Base-by-base conservation (phyloP, 2,888 invertebrate species). In the Zele albiditarsus region DNA sequence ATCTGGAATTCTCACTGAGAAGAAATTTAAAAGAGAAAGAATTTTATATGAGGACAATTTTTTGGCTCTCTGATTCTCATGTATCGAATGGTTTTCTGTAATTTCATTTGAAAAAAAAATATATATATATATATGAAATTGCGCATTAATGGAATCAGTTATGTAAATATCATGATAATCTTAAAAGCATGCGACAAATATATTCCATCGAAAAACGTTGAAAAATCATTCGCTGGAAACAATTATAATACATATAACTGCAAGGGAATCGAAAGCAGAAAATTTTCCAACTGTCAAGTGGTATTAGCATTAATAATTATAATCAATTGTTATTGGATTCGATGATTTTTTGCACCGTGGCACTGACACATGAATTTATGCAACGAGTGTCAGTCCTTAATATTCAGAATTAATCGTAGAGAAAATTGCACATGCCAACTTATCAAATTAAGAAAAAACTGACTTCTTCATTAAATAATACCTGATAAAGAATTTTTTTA, bases 261-360 rank as follows among this genome's bases (percentile, higher is more conserved):
- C 71, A 79, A 75, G 46, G 71, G 78, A 71, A 71, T 68, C 57
- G 76, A 70, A 69, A 78, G 60, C 71, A 75, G 60, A 72, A 69
- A 83, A 80, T 84, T 82, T 83, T 83, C 71, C 78, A 79, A 75
- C 81, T 82, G 82, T 81, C 81, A 81, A 83, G 79, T 71, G 33
- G 66, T 75, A 75, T 58, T 71, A 71, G 57, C 49, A 77, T 67
- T 74, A 77, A 77, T 77, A 79, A 73, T 72, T 78, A 79, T 84
- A 84, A 86, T 85, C 82, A 83, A 86, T 84, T 84, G 85, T 88
- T 87, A 85, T 84, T 86, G 83, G 84, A 87, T 87, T 88, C 86
- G 85, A 88, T 88, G 83, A 87, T 87, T 88, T 88, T 88, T 88
- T 89, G 88, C 88, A 88, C 88, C 88, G 88, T 88, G 88, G 87